phyloP scores from a whole-genome alignment of 2,113 vertebrate genomes.

The Anas platyrhynchos region DNA sequence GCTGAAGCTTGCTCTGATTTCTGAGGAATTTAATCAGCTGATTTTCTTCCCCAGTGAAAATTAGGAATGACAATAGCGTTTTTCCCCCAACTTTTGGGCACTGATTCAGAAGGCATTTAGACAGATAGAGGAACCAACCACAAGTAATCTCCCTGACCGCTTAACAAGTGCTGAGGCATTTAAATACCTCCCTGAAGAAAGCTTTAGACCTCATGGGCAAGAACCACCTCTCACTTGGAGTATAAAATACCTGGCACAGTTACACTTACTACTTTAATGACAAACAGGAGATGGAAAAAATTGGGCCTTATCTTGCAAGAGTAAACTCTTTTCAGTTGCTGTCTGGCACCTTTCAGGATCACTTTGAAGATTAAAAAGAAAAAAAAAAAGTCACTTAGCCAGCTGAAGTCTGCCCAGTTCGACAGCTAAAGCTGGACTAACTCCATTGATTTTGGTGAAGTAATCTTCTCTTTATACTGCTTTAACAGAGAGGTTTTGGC shows the following conservation, averaged over 20 bases:
- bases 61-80: background rate
- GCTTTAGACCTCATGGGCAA: background rate
- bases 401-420: background rate
- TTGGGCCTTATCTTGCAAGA: background rate
- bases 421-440: background rate
- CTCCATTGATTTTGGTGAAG: conserved; percentile 25
- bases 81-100: background rate
- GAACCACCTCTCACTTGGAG: background rate
- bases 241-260: background rate
- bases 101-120: background rate
- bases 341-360: conserved; percentile 6
- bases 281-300: background rate
- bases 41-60: background rate
- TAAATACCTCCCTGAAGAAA: background rate
- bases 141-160: background rate
- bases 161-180: background rate
- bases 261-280: background rate
- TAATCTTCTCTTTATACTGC: background rate
- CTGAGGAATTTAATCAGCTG: background rate
- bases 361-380: conserved; percentile 18
- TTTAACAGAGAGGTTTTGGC: background rate
- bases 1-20: background rate
- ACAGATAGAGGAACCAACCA: background rate
- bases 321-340: background rate
- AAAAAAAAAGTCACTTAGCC: conserved; percentile 6